Conservation (phyloP, 2,113 vertebrate genomes). For the Gallinago undulata region DNA sequence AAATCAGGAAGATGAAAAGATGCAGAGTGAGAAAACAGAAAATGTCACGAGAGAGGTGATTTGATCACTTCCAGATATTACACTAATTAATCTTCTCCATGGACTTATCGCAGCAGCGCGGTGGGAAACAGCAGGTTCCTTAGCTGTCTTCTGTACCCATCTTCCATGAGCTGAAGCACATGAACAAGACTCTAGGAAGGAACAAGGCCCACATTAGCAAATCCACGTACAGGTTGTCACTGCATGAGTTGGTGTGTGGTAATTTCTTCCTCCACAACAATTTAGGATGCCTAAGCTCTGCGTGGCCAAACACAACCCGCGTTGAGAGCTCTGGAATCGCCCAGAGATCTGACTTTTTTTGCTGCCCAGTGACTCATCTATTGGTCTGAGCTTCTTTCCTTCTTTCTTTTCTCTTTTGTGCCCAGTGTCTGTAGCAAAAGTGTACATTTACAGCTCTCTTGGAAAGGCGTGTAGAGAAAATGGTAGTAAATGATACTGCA, state of each 20-base stretch:
- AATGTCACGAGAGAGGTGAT: background rate
- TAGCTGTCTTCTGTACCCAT: background rate
- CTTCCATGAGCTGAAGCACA: background rate
- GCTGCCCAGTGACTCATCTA: background rate
- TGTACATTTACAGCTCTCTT: background rate
- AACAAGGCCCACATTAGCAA: rapidly evolving
- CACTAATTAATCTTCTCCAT: background rate
- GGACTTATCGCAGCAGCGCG: background rate
- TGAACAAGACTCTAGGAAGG: background rate
- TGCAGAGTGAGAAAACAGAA: rapidly evolving
- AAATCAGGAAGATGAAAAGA: background rate
- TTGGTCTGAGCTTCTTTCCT: background rate
- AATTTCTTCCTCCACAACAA: background rate
- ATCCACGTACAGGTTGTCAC: rapidly evolving
- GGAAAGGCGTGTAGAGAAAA: background rate
- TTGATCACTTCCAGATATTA: background rate
- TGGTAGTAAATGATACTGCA: background rate
- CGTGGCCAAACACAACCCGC: background rate
- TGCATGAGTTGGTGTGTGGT: rapidly evolving
- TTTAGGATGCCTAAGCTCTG: background rate
- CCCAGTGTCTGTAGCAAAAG: background rate
- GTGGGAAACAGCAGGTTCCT: background rate
- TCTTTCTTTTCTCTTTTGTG: background rate
- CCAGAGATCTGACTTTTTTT: background rate
- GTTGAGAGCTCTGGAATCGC: background rate